Evolutionary conservation across 2,888 invertebrate genomes (phyloP).

Genomic region (Atherix ibis): DNA sequence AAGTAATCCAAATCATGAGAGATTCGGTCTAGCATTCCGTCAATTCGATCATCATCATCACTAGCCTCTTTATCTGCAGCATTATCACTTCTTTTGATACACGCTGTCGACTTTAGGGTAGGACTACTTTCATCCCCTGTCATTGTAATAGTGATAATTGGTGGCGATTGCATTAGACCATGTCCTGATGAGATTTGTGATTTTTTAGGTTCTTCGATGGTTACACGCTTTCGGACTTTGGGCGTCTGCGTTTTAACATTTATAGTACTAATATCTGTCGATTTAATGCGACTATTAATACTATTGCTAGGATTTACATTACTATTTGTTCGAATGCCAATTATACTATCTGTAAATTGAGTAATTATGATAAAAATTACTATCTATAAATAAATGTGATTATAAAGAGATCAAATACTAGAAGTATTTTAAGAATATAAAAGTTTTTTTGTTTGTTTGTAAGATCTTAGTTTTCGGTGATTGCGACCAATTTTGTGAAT

Average conservation of each 20-base stretch:
- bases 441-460: no score
- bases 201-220: slow-evolving; percentile 27
- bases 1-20: slow-evolving; percentile 69
- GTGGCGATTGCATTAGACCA: slow-evolving; percentile 12
- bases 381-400: no score
- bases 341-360: slow-evolving; percentile 28
- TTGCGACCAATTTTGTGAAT: no score
- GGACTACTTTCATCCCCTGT: slow-evolving; percentile 14
- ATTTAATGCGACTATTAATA: slow-evolving; percentile 2
- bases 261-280: not conserved
- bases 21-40: slow-evolving; percentile 62
- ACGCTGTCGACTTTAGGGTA: slow-evolving; percentile 9
- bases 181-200: slow-evolving; percentile 8
- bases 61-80: slow-evolving; percentile 5
- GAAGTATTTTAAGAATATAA: no score
- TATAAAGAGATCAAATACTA: no score
- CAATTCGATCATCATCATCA: slow-evolving; percentile 23
- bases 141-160: slow-evolving; percentile 17
- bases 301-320: slow-evolving; percentile 17
- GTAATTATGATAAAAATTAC: no score
- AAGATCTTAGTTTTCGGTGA: no score
- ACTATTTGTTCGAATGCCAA: slow-evolving; percentile 23
- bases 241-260: slow-evolving; percentile 20
- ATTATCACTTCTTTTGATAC: slow-evolving; percentile 4
- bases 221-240: slow-evolving; percentile 29